Conservation (phyloP, 2,888 invertebrate species). For the Stegophylla sp. region DNA sequence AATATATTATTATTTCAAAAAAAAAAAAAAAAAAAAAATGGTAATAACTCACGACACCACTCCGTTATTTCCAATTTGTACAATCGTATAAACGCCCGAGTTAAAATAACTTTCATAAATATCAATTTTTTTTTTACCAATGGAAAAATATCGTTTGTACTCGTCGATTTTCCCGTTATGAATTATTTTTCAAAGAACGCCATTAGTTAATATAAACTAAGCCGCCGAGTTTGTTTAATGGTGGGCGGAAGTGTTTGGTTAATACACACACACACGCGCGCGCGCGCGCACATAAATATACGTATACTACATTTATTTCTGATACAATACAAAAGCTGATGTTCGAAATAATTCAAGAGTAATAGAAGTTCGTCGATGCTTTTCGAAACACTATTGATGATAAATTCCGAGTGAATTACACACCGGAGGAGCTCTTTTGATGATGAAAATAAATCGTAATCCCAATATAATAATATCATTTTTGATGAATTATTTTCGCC, state of each 20-base stretch:
- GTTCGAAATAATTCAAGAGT: not conserved
- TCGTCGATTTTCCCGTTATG: not conserved
- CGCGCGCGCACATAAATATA: not conserved
- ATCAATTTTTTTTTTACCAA: not conserved
- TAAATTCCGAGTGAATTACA: not conserved
- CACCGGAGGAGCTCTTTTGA: not conserved
- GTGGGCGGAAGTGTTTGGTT: not conserved
- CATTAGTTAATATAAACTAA: conserved; percentile 3
- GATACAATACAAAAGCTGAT: not conserved
- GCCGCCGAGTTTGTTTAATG: not conserved
- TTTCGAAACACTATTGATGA: not conserved
- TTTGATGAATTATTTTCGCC: not conserved
- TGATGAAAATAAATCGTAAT: not conserved
- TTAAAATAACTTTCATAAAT: conserved; percentile 18
- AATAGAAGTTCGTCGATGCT: not conserved
- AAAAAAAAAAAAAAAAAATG: not conserved
- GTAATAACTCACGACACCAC: not conserved
- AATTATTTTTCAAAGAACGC: not conserved
- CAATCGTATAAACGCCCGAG: not conserved
- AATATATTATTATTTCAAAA: not conserved
- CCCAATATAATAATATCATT: not conserved
- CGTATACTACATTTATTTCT: no score
- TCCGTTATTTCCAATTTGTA: not conserved
- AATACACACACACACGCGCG: not conserved
- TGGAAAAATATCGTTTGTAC: not conserved